These are phyloP conservation scores for Brachionus asplanchnoidis DNA, from an alignment of 1,140 invertebrate species.

Conservation along the genomic window DNA sequence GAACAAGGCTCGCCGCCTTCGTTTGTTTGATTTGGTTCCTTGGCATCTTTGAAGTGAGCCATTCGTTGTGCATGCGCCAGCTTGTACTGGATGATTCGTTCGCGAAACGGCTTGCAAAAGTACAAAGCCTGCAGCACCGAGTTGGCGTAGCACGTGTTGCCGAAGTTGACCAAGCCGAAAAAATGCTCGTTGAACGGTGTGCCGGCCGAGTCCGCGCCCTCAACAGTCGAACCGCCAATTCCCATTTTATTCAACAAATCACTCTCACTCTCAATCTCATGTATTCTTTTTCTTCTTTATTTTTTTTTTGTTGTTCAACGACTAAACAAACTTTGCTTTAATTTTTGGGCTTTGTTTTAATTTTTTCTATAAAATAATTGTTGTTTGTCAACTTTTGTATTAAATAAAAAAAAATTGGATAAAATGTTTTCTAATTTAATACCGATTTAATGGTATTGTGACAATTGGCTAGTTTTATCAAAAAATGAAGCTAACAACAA, in stretches of 20 bases:
- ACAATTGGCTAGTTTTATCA: background rate
- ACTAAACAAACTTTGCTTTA: too few species aligned
- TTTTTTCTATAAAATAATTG: too few species aligned
- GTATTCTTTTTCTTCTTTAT: background rate
- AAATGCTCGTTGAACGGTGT: conserved; percentile 27
- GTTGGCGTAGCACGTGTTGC: conserved; percentile 99
- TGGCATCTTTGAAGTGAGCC: conserved; percentile 42
- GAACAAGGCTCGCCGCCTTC: background rate
- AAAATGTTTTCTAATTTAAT: background rate
- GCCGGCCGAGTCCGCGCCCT: background rate
- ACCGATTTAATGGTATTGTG: conserved; percentile 1
- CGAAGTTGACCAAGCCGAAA: conserved; percentile 64
- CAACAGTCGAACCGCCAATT: conserved; percentile 9
- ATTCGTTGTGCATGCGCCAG: conserved; percentile 43
- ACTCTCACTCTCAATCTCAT: background rate
- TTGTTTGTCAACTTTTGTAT: too few species aligned
- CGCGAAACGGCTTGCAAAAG: conserved; percentile 96
- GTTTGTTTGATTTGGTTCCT: conserved; percentile 63
- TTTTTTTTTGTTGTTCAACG: background rate
- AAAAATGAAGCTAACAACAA: too few species aligned
- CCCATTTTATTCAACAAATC: conserved; percentile 19
- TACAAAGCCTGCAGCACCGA: conserved; percentile 98
- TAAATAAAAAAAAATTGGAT: too few species aligned
- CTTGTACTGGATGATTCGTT: conserved; percentile 96
- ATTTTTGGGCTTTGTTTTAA: too few species aligned